Evolutionary conservation across 2,113 vertebrate genomes (phyloP), one percentile per base, ranked within the genome.

Genomic region (Drymodes brunneopygia): DNA sequence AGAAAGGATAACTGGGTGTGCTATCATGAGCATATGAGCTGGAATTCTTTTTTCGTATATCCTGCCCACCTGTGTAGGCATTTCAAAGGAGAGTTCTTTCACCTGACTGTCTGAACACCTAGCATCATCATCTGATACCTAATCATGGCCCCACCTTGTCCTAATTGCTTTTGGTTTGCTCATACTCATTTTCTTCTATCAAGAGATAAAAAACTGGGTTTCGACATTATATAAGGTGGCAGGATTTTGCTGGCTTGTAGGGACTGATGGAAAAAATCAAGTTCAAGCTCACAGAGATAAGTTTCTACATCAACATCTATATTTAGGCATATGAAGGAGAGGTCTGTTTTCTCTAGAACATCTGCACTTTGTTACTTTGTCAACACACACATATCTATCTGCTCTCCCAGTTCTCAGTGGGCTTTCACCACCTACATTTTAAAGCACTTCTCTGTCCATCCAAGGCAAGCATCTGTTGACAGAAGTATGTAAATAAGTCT

Each of bases 121-220:
- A 28, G 33, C 20, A 74, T 56, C 72, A 74, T 56, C 72, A 82
- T 36, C 85, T 78, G 62, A 77, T 3, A 7, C 57, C 71, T 78
- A 62, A 79, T 85, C 57, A 42, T 23, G 31, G 81, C 83, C 75
- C 61, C 57, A 3, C 83, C 81, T 87, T 51, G 36, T n/a, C 86
- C 47, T 86, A 78, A 94, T 67, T 92, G 60, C 44, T 85, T 89
- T 90, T 87, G 81, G 61, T 88, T 85, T 69, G 36, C 67, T 91
- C 71, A 69, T n/a, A 44, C 62, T 75, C 2, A 44, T 78, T 67
- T 92, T 89, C 58, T 80, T 60, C 58, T 53, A 80, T 51, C 56
- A 29, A 45, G 64, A 83, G 64, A 51, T 62, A 73, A 83, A 79
- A 62, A 57, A 20, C 1, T 4, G 10, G 12, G 24, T 38, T 85